Percentiles rank a stretch among this genome's conserved stretches.
Conservation (phyloP, 2,888 invertebrate species). For the Endomychus coccineus region DNA sequence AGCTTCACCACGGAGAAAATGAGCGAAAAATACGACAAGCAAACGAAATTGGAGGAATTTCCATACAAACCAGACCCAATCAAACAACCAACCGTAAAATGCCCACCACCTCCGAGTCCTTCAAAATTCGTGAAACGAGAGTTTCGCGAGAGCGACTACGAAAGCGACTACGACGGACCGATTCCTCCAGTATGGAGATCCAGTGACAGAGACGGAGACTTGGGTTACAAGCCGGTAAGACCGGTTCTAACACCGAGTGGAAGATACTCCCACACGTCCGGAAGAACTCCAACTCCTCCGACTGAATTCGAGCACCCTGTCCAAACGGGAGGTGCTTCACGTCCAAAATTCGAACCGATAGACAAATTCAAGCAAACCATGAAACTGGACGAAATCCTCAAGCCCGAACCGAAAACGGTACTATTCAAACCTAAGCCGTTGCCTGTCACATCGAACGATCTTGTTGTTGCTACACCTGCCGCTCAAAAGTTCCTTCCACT, state of each 20-base stretch:
- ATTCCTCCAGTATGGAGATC: slow-evolving; percentile 57
- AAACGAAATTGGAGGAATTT: slow-evolving; percentile 42
- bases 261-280: slow-evolving; percentile 42
- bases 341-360: slow-evolving; percentile 55
- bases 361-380: slow-evolving; percentile 39
- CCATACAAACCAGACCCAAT: slow-evolving; percentile 43
- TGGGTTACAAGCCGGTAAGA: slow-evolving; percentile 52
- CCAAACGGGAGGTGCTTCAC: slow-evolving; percentile 41
- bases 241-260: slow-evolving; percentile 50
- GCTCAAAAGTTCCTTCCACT: slow-evolving; percentile 37
- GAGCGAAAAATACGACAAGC: slow-evolving; percentile 36
- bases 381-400: slow-evolving; percentile 36
- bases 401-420: slow-evolving; percentile 41
- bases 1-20: slow-evolving; percentile 41
- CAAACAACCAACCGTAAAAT: slow-evolving; percentile 37
- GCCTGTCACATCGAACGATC: slow-evolving; percentile 36
- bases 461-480: slow-evolving; percentile 37
- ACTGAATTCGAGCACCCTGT: slow-evolving; percentile 51
- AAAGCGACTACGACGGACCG: slow-evolving; percentile 61
- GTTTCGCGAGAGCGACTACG: slow-evolving; percentile 62
- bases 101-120: slow-evolving; percentile 53
- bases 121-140: slow-evolving; percentile 60
- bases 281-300: slow-evolving; percentile 51
- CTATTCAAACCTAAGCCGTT: slow-evolving; percentile 51
- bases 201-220: slow-evolving; percentile 48